A percentile compares a stretch with the other conserved stretches of the same genome.
These are phyloP conservation scores for Embidobia sp. DNA, from an alignment of 2,888 invertebrate species.

Conservation along the genomic window DNA sequence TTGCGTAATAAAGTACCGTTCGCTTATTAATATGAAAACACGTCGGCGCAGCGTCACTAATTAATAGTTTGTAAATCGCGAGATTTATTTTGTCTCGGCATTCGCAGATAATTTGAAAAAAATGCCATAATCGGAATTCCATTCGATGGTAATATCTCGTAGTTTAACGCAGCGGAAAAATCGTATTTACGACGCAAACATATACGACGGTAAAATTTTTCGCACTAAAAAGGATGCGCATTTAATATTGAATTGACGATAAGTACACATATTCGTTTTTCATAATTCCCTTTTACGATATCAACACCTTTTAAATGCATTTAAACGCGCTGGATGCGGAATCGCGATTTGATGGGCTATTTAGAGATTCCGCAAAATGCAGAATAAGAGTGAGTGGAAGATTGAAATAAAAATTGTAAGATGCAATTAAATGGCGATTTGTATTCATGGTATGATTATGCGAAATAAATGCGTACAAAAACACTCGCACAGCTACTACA, in stretches of 20 bases:
- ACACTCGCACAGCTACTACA: slow-evolving; percentile 46
- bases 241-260: not conserved
- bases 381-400: slow-evolving; percentile 40
- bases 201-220: too few species aligned
- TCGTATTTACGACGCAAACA: too few species aligned
- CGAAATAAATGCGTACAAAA: slow-evolving; percentile 63
- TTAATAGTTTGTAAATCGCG: slow-evolving; percentile 15
- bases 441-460: slow-evolving; percentile 67
- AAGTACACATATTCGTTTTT: slow-evolving; percentile 9
- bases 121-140: slow-evolving; percentile 15
- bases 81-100: slow-evolving; percentile 18
- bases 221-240: too few species aligned
- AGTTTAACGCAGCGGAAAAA: not conserved
- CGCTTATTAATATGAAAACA: too few species aligned
- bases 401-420: slow-evolving; percentile 64
- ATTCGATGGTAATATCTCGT: slow-evolving; percentile 9
- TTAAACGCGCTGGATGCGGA: not conserved
- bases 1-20: too few species aligned
- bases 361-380: slow-evolving; percentile 43
- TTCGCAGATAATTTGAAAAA: slow-evolving; percentile 1
- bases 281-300: slow-evolving; percentile 35
- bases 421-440: slow-evolving; percentile 65
- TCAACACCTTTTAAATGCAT: slow-evolving; percentile 56
- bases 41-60: too few species aligned
- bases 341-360: slow-evolving; percentile 36